Conservation (phyloP, 2,113 vertebrate species). For the Ahaetulla prasina region DNA sequence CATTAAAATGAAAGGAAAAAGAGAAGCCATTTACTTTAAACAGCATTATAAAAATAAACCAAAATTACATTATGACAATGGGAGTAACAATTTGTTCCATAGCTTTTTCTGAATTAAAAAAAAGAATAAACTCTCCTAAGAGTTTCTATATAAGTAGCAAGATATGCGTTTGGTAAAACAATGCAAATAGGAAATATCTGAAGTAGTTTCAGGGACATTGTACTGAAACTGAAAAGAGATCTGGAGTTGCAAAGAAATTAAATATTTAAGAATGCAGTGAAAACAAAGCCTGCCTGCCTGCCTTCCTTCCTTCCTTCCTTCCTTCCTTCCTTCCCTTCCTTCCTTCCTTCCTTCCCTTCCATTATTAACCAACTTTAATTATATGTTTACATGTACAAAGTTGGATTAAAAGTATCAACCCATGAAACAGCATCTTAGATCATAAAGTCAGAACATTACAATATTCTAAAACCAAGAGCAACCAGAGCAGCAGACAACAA, state of each 20-base stretch:
- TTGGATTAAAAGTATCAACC: background rate
- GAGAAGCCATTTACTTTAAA: background rate
- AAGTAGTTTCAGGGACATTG: background rate
- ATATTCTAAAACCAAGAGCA: background rate
- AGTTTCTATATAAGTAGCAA: background rate
- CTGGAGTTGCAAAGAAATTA: background rate
- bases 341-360: background rate
- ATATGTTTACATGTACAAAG: background rate
- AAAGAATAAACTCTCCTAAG: background rate
- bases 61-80: background rate
- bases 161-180: background rate
- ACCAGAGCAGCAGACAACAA: background rate
- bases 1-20: slow-evolving; percentile 22
- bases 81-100: background rate
- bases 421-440: background rate
- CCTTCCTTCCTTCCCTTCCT: background rate
- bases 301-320: background rate
- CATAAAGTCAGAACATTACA: background rate
- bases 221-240: background rate
- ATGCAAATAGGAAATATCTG: background rate
- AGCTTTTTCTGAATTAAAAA: background rate
- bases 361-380: background rate
- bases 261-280: background rate
- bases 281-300: background rate
- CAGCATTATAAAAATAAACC: background rate